A percentile compares a stretch with the other conserved stretches of the same genome.
phyloP scores from a whole-genome alignment of 1,140 invertebrate species.

The Latrodectus geometricus region DNA sequence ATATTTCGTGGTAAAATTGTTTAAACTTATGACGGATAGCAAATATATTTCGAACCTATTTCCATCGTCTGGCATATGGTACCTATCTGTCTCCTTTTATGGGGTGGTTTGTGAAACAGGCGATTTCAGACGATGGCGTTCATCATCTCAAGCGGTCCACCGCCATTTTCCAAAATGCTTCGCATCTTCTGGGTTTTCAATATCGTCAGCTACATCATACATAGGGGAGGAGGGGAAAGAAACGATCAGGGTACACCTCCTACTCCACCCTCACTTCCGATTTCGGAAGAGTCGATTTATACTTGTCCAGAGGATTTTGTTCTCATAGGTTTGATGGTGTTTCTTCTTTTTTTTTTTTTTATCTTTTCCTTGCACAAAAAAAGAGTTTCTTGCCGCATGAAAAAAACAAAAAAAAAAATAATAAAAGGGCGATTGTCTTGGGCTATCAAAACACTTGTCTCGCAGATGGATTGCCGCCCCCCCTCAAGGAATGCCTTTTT shows the following conservation, averaged over 20 bases:
- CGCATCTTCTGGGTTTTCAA: constrained; percentile 17
- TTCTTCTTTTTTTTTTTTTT: constrained; percentile 9
- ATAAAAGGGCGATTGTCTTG: constrained; percentile 46
- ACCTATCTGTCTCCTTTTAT: no score
- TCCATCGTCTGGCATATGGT: no score
- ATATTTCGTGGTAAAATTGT: no score
- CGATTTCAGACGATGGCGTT: neutral
- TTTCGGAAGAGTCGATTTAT: constrained; percentile 43
- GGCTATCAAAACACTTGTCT: constrained; percentile 61
- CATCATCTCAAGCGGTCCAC: neutral
- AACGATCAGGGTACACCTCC: constrained; percentile 33
- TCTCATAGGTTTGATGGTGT: constrained; percentile 30
- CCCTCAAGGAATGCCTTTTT: constrained; percentile 34
- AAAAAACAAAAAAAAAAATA: neutral
- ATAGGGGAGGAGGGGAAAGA: neutral
- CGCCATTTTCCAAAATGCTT: neutral
- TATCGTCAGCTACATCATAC: constrained; percentile 24
- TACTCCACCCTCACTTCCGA: neutral
- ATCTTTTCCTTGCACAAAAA: constrained; percentile 8
- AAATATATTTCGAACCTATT: no score
- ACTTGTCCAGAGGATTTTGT: constrained; percentile 53
- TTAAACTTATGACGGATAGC: no score
- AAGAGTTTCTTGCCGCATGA: constrained; percentile 9
- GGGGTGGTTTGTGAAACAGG: neutral
- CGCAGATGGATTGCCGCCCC: constrained; percentile 39